phyloP scores from a whole-genome alignment of 2,113 vertebrate species.

The Nothobranchius furzeri region DNA sequence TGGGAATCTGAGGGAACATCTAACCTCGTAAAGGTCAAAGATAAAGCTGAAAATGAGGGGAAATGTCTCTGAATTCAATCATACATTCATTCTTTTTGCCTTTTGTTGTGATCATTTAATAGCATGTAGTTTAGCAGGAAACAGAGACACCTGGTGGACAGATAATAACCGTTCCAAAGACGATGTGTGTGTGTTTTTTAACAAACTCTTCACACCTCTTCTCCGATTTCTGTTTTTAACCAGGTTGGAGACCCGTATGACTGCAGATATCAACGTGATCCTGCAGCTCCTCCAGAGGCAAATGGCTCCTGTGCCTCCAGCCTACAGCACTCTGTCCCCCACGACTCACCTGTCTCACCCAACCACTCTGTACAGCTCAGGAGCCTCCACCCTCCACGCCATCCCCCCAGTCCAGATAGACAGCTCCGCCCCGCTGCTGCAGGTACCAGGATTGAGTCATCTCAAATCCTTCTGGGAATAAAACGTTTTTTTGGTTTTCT shows the following conservation, averaged over 20 bases:
- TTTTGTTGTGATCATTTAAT: too few species aligned
- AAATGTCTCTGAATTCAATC: not conserved
- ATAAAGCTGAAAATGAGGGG: not conserved
- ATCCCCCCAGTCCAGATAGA: slow-evolving; percentile 59
- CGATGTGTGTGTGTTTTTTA: fast-evolving
- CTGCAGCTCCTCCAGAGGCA: slow-evolving; percentile 94
- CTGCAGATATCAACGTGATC: slow-evolving; percentile 90
- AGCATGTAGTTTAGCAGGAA: too few species aligned
- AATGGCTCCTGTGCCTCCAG: slow-evolving; percentile 83
- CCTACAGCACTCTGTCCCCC: slow-evolving; percentile 84
- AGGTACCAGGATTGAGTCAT: slow-evolving; percentile 69
- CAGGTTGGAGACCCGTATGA: slow-evolving; percentile 93
- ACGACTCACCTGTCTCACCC: slow-evolving; percentile 70
- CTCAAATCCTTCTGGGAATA: too few species aligned
- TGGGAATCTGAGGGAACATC: not conserved
- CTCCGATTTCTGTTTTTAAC: not conserved
- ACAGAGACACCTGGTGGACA: slow-evolving; percentile 26
- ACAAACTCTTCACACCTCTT: too few species aligned
- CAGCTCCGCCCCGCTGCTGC: slow-evolving; percentile 54
- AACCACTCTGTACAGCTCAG: slow-evolving; percentile 77
- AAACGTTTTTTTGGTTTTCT: not conserved
- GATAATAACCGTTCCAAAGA: slow-evolving; percentile 1
- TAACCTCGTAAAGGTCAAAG: not conserved
- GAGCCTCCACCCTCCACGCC: slow-evolving; percentile 65
- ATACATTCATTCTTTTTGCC: too few species aligned